A percentile compares a stretch with the other conserved stretches of the same genome.
These are phyloP conservation scores for Zele albiditarsus DNA, from an alignment of 2,888 invertebrate species.

Conservation along the genomic window DNA sequence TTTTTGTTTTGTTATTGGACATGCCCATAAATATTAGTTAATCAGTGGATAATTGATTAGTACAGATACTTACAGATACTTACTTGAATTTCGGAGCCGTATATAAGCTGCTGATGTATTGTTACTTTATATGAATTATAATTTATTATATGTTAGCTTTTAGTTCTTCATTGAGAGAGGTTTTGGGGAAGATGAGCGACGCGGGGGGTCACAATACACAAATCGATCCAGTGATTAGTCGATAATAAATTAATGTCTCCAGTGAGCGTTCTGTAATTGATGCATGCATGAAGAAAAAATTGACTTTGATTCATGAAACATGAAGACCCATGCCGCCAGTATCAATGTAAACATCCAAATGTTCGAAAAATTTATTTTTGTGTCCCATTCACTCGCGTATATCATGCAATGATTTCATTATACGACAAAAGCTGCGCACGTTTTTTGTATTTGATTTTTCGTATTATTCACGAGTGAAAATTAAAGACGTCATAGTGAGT, in stretches of 20 bases:
- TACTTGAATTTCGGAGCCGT: slow-evolving; percentile 15
- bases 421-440: not conserved
- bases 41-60: not conserved
- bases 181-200: slow-evolving; percentile 16
- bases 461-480: not conserved
- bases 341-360: slow-evolving; percentile 9
- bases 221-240: slow-evolving; percentile 53
- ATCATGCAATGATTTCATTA: not conserved
- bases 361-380: not conserved
- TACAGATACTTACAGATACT: not conserved
- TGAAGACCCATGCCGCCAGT: slow-evolving; percentile 14
- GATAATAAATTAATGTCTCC: slow-evolving; percentile 66
- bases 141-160: slow-evolving; percentile 28
- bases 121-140: slow-evolving; percentile 53
- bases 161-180: slow-evolving; percentile 13
- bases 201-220: slow-evolving; percentile 23
- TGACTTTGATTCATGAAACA: slow-evolving; percentile 65
- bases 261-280: slow-evolving; percentile 60
- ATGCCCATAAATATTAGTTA: not conserved
- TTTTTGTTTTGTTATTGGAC: not conserved
- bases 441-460: slow-evolving; percentile 4
- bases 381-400: not conserved
- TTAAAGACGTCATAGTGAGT: not conserved
- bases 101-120: not conserved
- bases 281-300: slow-evolving; percentile 61